These are phyloP conservation scores for Charanyca ferruginea DNA, from an alignment of 2,888 invertebrate genomes.

Conservation along the genomic window DNA sequence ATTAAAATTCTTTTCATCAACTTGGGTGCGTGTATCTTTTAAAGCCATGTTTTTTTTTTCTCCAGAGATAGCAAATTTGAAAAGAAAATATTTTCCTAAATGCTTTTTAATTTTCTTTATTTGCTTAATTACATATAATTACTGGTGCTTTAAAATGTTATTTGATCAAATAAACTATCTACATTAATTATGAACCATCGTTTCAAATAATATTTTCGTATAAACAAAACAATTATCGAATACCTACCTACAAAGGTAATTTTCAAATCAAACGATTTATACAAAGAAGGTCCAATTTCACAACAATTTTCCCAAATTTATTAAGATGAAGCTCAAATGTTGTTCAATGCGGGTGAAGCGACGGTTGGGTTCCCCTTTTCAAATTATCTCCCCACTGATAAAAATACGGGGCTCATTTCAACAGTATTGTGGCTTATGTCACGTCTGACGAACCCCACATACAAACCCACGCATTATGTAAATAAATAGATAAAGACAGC, in stretches of 20 bases:
- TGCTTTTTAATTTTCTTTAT: background rate
- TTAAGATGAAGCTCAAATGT: constrained; percentile 42
- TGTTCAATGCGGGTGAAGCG: constrained; percentile 29
- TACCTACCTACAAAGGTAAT: constrained; percentile 9
- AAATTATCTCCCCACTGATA: constrained; percentile 32
- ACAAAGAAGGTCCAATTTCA: constrained; percentile 48
- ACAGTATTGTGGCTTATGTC: constrained; percentile 50
- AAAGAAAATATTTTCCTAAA: background rate
- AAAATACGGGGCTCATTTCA: constrained; percentile 55
- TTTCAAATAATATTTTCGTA: constrained; percentile 2
- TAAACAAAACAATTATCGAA: constrained; percentile 13
- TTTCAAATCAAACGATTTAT: constrained; percentile 37
- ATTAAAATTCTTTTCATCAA: constrained; percentile 51
- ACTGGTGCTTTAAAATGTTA: background rate
- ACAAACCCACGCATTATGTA: constrained; percentile 67
- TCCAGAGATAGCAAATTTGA: background rate
- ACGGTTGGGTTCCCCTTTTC: constrained; percentile 31
- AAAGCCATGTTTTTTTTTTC: constrained; percentile 9
- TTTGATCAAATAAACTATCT: background rate
- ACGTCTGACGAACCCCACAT: constrained; percentile 55
- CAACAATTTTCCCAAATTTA: constrained; percentile 49
- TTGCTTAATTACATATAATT: background rate
- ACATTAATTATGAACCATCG: background rate
- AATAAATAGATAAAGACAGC: constrained; percentile 74
- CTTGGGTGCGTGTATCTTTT: constrained; percentile 27